Evolutionary conservation across 2,888 invertebrate genomes (phyloP).

Genomic region (Petrolisthes cinctipes): DNA sequence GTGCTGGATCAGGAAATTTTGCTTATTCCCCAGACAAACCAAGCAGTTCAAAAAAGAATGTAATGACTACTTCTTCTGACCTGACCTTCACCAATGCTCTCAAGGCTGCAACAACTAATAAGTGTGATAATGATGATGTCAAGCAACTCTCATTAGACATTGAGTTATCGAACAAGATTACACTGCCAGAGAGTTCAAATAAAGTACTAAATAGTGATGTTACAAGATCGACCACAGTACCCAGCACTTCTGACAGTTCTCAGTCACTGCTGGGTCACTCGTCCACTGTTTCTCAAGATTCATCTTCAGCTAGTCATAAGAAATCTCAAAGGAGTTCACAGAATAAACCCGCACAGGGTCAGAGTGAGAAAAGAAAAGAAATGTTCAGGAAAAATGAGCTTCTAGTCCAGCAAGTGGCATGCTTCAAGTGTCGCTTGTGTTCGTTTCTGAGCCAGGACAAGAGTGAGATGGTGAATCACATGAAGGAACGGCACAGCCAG

Average conservation of each 20-base stretch:
- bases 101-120: constrained; percentile 47
- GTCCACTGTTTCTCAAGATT: constrained; percentile 9
- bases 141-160: constrained; percentile 21
- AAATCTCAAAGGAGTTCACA: constrained; percentile 21
- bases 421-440: constrained; percentile 62
- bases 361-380: constrained; percentile 47
- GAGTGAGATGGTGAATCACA: constrained; percentile 52
- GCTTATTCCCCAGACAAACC: constrained; percentile 41
- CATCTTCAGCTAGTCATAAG: constrained; percentile 2
- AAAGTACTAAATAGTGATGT: constrained; percentile 22
- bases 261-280: background rate
- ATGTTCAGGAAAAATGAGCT: constrained; percentile 49
- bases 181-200: constrained; percentile 12
- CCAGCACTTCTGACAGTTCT: constrained; percentile 14
- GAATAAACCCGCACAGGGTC: constrained; percentile 16
- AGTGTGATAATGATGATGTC: constrained; percentile 36
- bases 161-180: constrained; percentile 19
- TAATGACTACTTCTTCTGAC: constrained; percentile 36
- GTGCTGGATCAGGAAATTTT: constrained; percentile 43
- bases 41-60: constrained; percentile 24
- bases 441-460: constrained; percentile 56
- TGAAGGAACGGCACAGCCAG: constrained; percentile 55
- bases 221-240: background rate
- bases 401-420: constrained; percentile 62
- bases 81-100: constrained; percentile 62